Evolutionary conservation across 2,888 invertebrate genomes (phyloP).

Genomic region (Dryobotodes eremita): DNA sequence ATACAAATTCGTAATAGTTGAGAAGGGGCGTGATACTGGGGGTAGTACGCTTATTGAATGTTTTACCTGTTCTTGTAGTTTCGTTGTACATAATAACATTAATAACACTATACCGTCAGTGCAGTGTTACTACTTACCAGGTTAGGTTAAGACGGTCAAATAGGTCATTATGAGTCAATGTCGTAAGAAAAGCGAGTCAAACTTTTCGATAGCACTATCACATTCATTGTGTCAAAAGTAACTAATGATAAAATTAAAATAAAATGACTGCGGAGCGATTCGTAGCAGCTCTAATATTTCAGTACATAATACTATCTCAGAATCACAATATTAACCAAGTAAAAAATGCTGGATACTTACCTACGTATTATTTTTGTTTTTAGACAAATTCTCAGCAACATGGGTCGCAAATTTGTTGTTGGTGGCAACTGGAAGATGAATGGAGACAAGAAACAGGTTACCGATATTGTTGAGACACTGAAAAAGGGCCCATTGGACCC

Average conservation of each 20-base stretch:
- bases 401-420: slow-evolving; percentile 98
- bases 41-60: not conserved
- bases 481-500: slow-evolving; percentile 94
- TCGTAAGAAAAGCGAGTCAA: not conserved
- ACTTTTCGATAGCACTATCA: slow-evolving; percentile 20
- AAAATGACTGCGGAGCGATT: not conserved
- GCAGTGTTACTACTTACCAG: not conserved
- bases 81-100: not conserved
- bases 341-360: not conserved
- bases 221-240: not conserved
- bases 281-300: not conserved
- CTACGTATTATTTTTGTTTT: slow-evolving; percentile 10
- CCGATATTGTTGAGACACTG: slow-evolving; percentile 95
- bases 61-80: not conserved
- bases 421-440: slow-evolving; percentile 99
- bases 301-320: not conserved
- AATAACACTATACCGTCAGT: not conserved
- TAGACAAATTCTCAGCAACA: slow-evolving; percentile 76
- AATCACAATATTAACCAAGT: not conserved
- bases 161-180: slow-evolving; percentile 44
- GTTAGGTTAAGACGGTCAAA: slow-evolving; percentile 45
- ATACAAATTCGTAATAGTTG: not conserved
- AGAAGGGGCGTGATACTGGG: not conserved
- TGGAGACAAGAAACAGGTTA: slow-evolving; percentile 95
- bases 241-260: slow-evolving; percentile 9